Percentiles rank a stretch among this genome's conserved stretches.
phyloP scores from a whole-genome alignment of 30 jellyfish, hydroid and myxozoan genomes.

The Rhopilema esculentum region DNA sequence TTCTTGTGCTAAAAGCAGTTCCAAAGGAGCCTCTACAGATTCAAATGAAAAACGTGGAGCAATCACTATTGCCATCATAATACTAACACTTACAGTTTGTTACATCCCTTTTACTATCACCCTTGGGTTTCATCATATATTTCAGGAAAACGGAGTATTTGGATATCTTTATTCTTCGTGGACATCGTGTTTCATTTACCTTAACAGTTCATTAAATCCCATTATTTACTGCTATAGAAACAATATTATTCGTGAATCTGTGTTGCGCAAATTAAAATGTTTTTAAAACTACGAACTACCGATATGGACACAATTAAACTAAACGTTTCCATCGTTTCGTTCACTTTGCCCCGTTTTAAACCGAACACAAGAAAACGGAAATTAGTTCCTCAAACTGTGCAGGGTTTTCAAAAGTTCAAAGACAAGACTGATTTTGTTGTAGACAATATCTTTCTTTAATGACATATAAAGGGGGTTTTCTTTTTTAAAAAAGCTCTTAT shows the following conservation, averaged over 20 bases:
- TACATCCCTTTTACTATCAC: background rate
- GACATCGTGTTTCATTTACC: constrained; percentile 5
- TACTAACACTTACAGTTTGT: background rate
- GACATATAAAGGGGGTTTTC: too few species aligned
- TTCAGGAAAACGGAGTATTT: background rate
- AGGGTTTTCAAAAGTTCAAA: too few species aligned
- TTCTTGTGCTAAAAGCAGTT: background rate
- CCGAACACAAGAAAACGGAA: too few species aligned
- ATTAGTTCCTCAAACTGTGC: too few species aligned
- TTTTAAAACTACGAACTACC: background rate
- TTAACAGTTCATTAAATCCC: constrained; percentile 10
- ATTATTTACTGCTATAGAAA: constrained; percentile 6
- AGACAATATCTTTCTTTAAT: too few species aligned
- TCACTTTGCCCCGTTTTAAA: too few species aligned
- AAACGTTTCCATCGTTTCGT: too few species aligned
- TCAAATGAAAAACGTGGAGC: background rate
- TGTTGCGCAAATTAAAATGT: background rate
- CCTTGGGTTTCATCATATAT: background rate
- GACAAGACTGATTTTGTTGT: too few species aligned
- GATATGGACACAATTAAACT: too few species aligned
- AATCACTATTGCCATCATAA: background rate
- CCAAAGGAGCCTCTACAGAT: background rate
- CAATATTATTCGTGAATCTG: background rate
- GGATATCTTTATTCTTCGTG: background rate
- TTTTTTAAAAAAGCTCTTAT: too few species aligned